Evolutionary conservation across 2,888 invertebrate species (phyloP), one percentile per base, ranked within the genome.

Genomic region (Drepana falcataria): DNA sequence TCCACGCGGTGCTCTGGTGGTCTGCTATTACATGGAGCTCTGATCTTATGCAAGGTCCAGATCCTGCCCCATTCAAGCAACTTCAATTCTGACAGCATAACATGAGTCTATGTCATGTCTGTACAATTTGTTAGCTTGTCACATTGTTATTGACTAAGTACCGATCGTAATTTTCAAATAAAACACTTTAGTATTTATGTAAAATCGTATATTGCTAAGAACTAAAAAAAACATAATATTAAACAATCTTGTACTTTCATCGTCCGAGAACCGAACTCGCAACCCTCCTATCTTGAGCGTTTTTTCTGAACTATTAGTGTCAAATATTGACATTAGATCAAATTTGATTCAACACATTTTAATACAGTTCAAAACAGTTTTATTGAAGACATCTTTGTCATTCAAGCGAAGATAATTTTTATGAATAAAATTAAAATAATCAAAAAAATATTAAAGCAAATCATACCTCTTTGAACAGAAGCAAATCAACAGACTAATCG

Each of bases 241-340:
- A 65, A 65, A 70, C 62, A 65, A 67, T 59, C 58, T 68, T 71
- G 69, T 70, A 69, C 66, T 69, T 56, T 64, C 57, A 58, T 54
- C 51, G 47, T 49, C 53, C 53, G 54, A 56, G 51, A 56, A 37
- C 51, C 47, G 52, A 61, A 59, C 53, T 54, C 48, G 6, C 49
- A 47, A 53, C 51, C 44, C 4, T 59, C 49, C 33, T 54, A 57
- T 59, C 61, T 63, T 58, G 3, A 49, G 41, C 51, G 33, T 41
- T 40, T 51, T 49, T 37, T 40, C 21, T n/a, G 40, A 49, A 49
- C 33, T 40, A 37, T 9, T 37, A 21, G 33, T 4, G 33, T 4
- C 5, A 51, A 49, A 33, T 49, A 33, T 49, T 7, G 7, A 48
- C 34, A 40, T 35, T 33, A 5, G 3, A n/a, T 49, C 40, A 40